A percentile compares a stretch with the other conserved stretches of the same genome.
Evolutionary conservation across 2,888 invertebrate species (phyloP).

Genomic region (Platerodrilus igneus): DNA sequence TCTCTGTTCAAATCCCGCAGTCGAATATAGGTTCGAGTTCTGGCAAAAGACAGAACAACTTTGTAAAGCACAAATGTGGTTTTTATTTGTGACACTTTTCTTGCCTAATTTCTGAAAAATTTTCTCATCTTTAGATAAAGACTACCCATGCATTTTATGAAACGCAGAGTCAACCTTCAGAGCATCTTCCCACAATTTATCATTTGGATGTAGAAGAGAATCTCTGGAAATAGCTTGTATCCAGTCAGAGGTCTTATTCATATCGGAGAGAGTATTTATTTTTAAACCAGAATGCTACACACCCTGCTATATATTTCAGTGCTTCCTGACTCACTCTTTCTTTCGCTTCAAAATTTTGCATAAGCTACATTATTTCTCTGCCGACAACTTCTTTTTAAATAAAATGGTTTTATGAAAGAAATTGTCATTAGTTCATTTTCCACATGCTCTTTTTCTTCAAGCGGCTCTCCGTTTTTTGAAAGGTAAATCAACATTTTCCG

Average conservation of each 20-base stretch:
- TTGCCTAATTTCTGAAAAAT: slow-evolving; percentile 14
- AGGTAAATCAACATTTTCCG: slow-evolving; percentile 14
- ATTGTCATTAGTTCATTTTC: slow-evolving; percentile 12
- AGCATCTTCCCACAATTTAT: slow-evolving; percentile 14
- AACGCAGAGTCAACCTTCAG: background rate
- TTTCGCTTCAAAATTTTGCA: slow-evolving; percentile 18
- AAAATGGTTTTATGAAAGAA: slow-evolving; percentile 15
- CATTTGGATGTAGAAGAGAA: slow-evolving; percentile 13
- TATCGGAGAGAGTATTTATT: slow-evolving; percentile 18
- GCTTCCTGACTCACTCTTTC: slow-evolving; percentile 16
- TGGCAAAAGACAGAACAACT: slow-evolving; percentile 5
- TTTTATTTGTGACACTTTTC: slow-evolving; percentile 8
- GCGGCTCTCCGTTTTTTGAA: slow-evolving; percentile 6
- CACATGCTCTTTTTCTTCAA: slow-evolving; percentile 9
- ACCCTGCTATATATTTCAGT: slow-evolving; percentile 21
- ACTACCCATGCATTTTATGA: slow-evolving; percentile 9
- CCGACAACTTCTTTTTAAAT: slow-evolving; percentile 4
- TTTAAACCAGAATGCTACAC: slow-evolving; percentile 19
- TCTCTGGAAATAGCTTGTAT: slow-evolving; percentile 17
- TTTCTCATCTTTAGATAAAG: slow-evolving; percentile 13
- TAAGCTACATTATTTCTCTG: slow-evolving; percentile 10
- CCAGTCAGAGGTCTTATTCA: slow-evolving; percentile 17
- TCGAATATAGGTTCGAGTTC: slow-evolving; percentile 7
- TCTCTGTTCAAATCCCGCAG: slow-evolving; percentile 6
- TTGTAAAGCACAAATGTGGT: background rate